Conservation (phyloP, 1,140 invertebrate genomes). For the Ceratoteleas bidentatus region DNA sequence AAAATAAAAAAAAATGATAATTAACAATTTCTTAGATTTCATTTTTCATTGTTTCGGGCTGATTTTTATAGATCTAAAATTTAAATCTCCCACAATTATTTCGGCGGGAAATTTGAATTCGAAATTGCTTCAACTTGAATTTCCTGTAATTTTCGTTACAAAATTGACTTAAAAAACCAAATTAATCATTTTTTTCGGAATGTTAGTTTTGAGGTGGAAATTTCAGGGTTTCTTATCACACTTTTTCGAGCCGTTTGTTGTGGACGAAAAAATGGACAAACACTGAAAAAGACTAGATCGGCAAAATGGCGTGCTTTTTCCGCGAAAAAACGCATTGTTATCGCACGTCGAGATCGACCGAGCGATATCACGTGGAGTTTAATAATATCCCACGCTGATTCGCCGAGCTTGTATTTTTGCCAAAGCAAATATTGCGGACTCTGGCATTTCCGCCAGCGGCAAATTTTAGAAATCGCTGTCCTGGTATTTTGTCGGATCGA, state of each 20-base stretch:
- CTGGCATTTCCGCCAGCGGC: slow-evolving; percentile 55
- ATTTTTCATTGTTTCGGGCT: too few relatives aligned
- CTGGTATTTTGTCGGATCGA: slow-evolving; percentile 37
- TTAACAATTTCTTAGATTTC: too few relatives aligned
- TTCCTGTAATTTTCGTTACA: not conserved
- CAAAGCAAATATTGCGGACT: slow-evolving; percentile 61
- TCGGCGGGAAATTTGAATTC: too few relatives aligned
- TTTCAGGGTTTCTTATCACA: too few relatives aligned
- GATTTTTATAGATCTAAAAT: too few relatives aligned
- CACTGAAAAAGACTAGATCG: not conserved
- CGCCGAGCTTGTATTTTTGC: slow-evolving; percentile 65
- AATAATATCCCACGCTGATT: slow-evolving; percentile 58
- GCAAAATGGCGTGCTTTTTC: not conserved
- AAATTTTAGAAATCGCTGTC: slow-evolving; percentile 55
- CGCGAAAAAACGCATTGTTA: slow-evolving; percentile 33
- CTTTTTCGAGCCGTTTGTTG: too few relatives aligned
- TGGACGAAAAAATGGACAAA: not conserved
- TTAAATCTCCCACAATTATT: too few relatives aligned
- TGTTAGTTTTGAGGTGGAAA: too few relatives aligned
- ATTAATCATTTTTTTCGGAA: not conserved
- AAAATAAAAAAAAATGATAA: too few relatives aligned
- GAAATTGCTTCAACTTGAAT: not conserved
- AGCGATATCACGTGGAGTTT: slow-evolving; percentile 60
- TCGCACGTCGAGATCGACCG: slow-evolving; percentile 23
- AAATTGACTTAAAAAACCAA: too few relatives aligned